These are phyloP conservation scores for Celastrina argiolus DNA, from an alignment of 2,888 invertebrate species.

Conservation along the genomic window DNA sequence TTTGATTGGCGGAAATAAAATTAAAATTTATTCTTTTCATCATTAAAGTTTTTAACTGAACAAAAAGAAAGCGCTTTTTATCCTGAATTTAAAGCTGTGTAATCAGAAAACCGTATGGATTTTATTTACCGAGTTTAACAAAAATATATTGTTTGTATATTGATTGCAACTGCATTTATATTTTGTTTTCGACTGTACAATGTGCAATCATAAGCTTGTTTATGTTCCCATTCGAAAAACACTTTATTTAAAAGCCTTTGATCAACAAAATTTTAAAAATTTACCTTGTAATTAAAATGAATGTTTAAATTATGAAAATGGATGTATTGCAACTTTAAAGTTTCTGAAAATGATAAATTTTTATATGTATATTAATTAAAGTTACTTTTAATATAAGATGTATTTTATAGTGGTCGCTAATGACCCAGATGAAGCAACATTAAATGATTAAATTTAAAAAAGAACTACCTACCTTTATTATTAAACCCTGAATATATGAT, in stretches of 20 bases:
- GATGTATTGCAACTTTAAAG: too few relatives aligned
- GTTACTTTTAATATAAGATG: too few relatives aligned
- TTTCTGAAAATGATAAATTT: too few relatives aligned
- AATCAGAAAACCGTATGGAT: constrained; percentile 11
- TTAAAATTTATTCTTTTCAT: constrained; percentile 2
- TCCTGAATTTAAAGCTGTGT: constrained; percentile 14
- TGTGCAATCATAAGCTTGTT: not conserved
- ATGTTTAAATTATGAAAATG: too few relatives aligned
- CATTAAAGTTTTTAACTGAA: constrained; percentile 9
- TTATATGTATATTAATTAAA: too few relatives aligned
- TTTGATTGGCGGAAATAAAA: not conserved
- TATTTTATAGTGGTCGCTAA: too few relatives aligned
- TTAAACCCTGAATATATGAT: too few relatives aligned
- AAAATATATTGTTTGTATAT: constrained; percentile 9
- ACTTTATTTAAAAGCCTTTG: not conserved
- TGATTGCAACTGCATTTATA: not conserved
- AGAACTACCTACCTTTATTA: too few relatives aligned
- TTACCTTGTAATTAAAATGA: too few relatives aligned
- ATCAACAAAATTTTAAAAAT: too few relatives aligned
- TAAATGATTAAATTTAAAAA: too few relatives aligned
- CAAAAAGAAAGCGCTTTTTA: constrained; percentile 19
- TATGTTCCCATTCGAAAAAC: not conserved
- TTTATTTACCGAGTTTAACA: constrained; percentile 5
- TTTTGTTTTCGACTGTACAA: not conserved
- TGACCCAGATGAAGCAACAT: too few relatives aligned